These are phyloP conservation scores for Acanthornis magna DNA, from an alignment of 2,797 vertebrate species.

Conservation along the genomic window DNA sequence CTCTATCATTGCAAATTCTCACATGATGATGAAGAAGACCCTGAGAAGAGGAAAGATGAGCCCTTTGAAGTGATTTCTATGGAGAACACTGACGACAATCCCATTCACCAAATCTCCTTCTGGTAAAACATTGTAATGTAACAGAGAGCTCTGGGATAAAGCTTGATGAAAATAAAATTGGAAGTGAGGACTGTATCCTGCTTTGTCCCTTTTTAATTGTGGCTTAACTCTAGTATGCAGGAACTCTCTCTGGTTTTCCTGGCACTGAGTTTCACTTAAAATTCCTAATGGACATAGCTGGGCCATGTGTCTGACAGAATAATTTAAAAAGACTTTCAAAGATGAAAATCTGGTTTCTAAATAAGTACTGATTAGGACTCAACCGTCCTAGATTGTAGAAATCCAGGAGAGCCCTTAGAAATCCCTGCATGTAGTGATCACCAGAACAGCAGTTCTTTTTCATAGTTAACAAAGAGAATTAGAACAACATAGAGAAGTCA, in stretches of 20 bases:
- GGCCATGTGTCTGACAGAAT: background rate
- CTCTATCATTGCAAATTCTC: slow-evolving; percentile 91
- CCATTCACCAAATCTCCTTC: slow-evolving; percentile 83
- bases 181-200: background rate
- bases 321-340: background rate
- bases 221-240: background rate
- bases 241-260: background rate
- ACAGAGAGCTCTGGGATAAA: background rate
- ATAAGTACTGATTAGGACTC: background rate
- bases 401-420: background rate
- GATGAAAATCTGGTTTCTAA: background rate
- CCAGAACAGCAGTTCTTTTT: background rate
- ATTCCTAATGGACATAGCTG: background rate
- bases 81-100: slow-evolving; percentile 76
- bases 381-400: background rate
- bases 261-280: background rate
- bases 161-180: background rate
- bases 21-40: slow-evolving; percentile 61
- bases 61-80: slow-evolving; percentile 81
- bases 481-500: background rate
- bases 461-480: background rate
- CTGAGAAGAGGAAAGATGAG: slow-evolving; percentile 76
- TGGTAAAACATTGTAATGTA: slow-evolving; percentile 76
- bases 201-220: background rate
- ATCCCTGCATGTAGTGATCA: background rate